Base-by-base conservation (phyloP, 2,888 invertebrate species). In the Augochlorella aurata region DNA sequence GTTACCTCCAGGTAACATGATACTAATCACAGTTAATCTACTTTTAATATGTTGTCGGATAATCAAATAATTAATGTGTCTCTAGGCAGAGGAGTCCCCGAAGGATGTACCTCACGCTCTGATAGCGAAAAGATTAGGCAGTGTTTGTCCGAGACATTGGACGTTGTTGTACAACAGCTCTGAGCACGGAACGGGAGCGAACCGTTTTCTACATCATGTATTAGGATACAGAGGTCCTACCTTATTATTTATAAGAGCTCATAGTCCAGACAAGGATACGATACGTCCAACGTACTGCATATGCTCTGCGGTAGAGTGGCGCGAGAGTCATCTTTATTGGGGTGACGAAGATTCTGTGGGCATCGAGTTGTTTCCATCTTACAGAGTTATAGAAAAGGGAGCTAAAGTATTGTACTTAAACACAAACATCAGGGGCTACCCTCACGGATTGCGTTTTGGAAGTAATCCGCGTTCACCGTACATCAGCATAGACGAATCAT, bases 141-240 rank as follows among this genome's bases (percentile, higher is more conserved):
- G 90, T 61, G 92, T 94, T 14, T 94, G 93, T 82, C 94, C 94
- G 5, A 96, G 97, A 77, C 97, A 97, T 94, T 98, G 98, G 98
- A 95, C 96, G 74, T 94, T 97, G 82, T 94, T 98, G 73, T 98
- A 98, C 94, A 96, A 96, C 90, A 97, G 97, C 76, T 95, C 96
- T 89, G 96, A 97, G 81, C 97, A 98, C 94, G 98, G 98, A 0
- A 94, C 97, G n/a, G 98, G 98, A 45, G 95, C 97, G 77, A 98
- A 98, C 94, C 95, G 97, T 87, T 98, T 98, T 94, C 94, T 97
- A 89, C 97, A 98, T 92, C 98, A 98, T 94, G 97, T 98, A 7
- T 95, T 98, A 29, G 95, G 96, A 14, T 98, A 98, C 94, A 95
- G 94, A 79, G 95, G 95, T 0, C 95, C 95, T 0, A 95, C 95